phyloP scores from a whole-genome alignment of 2,797 vertebrate species.

The Alfaro cultratus region DNA sequence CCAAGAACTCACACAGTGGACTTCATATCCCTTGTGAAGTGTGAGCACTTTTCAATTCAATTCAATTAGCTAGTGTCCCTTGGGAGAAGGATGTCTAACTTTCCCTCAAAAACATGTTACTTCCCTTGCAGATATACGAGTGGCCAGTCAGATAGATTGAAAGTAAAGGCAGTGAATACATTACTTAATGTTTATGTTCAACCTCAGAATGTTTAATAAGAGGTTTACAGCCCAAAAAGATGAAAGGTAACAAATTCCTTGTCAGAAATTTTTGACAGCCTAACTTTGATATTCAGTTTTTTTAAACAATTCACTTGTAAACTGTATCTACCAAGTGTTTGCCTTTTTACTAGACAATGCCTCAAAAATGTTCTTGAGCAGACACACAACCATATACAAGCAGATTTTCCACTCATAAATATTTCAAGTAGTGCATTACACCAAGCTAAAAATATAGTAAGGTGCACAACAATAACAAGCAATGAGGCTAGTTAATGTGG shows the following conservation, averaged over 20 bases:
- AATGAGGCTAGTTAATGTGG: background rate
- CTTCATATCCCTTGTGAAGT: background rate
- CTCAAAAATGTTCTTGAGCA: background rate
- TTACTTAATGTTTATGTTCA: background rate
- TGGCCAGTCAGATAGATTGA: background rate
- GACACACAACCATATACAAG: background rate
- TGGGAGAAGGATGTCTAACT: background rate
- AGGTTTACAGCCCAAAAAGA: slow-evolving; percentile 23
- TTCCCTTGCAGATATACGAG: background rate
- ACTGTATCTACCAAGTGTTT: background rate
- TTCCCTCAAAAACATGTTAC: background rate
- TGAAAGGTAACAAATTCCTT: slow-evolving; percentile 29
- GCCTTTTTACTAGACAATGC: background rate
- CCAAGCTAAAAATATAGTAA: background rate
- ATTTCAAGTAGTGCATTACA: background rate
- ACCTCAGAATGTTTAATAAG: slow-evolving; percentile 21
- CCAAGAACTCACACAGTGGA: background rate
- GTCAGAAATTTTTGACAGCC: slow-evolving; percentile 3
- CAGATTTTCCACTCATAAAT: background rate
- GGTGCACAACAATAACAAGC: slow-evolving; percentile 3
- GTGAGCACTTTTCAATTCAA: background rate
- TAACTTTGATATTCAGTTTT: background rate
- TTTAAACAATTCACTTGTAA: background rate
- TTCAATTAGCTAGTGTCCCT: background rate
- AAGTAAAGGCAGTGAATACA: background rate